Base-by-base conservation (phyloP, 2,797 vertebrate species). In the Eupleurogrammus muticus region DNA sequence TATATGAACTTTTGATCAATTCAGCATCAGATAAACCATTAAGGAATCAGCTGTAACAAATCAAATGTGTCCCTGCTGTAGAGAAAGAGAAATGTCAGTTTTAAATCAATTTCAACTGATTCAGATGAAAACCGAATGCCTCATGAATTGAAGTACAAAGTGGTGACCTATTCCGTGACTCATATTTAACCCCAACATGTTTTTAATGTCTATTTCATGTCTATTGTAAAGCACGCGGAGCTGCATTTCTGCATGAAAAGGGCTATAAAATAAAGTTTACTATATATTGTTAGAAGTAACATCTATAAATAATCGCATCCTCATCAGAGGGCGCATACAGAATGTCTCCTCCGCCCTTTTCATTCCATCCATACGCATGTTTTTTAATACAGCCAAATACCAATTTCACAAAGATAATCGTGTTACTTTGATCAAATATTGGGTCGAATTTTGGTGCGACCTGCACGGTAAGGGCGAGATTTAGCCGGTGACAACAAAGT, bases 401-500 rank as follows among this genome's bases (percentile, higher is more conserved):
- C 9, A 36, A 47, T 3, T 1, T 36, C 16, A 56, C 3, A 7
- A 11, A 23, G 5, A 52, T 24, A 44, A 3, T 2, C 0, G 5
- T 24, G 17, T 53, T 50, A 38, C 9, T 50, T 23, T 16, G 0
- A 51, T 23, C 0, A 34, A 56, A 55, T 5, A 21, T 0, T 20
- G 9, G 9, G 1, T 63, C 9, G 21, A 0, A 21, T 0, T 40
- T 9, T 8, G 17, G 0, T 56, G 49, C 35, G 38, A 71, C 59
- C 17, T 52, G 42, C 49, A 13, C 60, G 1, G 49, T 32, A 7
- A 9, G 5, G 12, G 19, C 70, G 65, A 16, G 16, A 60, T 69
- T 60, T 60, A 75, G 78, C 73, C 12, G 0, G 20, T 64, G 34
- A 28, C 32, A 55, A 62, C 65, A 59, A 55, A 77, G 57, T 69